A percentile compares a stretch with the other conserved stretches of the same genome.
phyloP scores from a whole-genome alignment of 2,888 invertebrate genomes.

The Chloroclysta siterata region DNA sequence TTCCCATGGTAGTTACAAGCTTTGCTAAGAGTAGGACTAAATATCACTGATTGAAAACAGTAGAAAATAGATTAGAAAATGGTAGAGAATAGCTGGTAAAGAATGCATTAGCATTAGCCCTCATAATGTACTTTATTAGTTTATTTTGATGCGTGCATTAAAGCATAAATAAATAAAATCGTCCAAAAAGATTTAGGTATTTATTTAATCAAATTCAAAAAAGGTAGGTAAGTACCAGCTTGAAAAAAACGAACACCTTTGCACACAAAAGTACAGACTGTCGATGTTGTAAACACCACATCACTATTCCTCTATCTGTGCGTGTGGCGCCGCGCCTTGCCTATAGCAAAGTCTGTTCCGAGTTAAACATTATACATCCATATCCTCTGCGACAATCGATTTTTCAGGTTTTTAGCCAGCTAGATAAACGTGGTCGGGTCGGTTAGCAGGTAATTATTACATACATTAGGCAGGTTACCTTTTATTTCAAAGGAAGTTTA shows the following conservation, averaged over 20 bases:
- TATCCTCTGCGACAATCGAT: conserved; percentile 54
- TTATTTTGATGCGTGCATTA: no score
- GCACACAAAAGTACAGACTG: background rate
- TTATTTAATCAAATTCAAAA: no score
- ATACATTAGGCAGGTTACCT: background rate
- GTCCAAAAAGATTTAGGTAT: no score
- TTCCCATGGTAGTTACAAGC: no score
- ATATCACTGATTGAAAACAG: no score
- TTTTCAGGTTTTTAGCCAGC: conserved; percentile 36
- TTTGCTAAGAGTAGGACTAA: no score
- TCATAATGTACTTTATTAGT: no score
- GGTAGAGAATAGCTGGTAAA: no score
- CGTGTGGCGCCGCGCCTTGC: conserved; percentile 15
- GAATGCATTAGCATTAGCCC: no score
- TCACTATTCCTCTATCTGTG: conserved; percentile 29
- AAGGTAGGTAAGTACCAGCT: background rate
- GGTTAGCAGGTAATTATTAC: background rate
- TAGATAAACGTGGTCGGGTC: background rate
- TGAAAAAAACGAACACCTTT: background rate
- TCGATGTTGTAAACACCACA: conserved; percentile 15
- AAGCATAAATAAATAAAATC: no score
- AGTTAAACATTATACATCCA: conserved; percentile 5
- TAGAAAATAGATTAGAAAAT: no score
- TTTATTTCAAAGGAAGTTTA: no score
- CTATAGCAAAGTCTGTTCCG: conserved; percentile 15